These are phyloP conservation scores for Enteromius afrohamiltoni DNA, from an alignment of 2,797 vertebrate genomes.

Conservation along the genomic window DNA sequence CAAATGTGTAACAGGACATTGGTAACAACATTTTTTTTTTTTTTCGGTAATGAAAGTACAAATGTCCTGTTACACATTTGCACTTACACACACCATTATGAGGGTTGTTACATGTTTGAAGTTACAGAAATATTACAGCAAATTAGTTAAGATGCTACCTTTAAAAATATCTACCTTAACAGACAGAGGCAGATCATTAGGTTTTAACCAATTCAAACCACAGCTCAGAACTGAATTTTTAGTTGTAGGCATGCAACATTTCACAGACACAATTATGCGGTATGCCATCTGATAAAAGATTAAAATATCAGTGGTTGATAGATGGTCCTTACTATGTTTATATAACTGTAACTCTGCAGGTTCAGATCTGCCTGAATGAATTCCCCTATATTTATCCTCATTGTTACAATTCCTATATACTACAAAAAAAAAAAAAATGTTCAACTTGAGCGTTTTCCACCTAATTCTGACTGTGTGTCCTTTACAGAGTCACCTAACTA, in stretches of 20 bases:
- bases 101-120: too few species aligned
- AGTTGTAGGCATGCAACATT: neutral
- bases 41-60: too few species aligned
- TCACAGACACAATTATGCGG: neutral
- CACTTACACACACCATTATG: too few species aligned
- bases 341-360: neutral
- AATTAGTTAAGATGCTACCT: neutral
- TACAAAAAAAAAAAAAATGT: slow-evolving; percentile 46
- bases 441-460: slow-evolving; percentile 71
- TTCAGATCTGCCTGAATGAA: neutral
- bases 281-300: neutral
- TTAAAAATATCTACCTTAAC: neutral
- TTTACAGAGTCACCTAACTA: slow-evolving; percentile 91
- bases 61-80: too few species aligned
- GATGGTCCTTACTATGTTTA: neutral
- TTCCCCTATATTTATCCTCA: neutral
- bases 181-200: neutral
- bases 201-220: neutral
- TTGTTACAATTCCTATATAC: slow-evolving; percentile 28
- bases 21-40: too few species aligned
- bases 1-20: too few species aligned
- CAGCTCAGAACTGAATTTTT: neutral
- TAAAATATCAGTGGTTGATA: neutral
- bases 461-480: slow-evolving; percentile 81
- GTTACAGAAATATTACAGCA: neutral